A percentile compares a stretch with the other conserved stretches of the same genome.
Conservation (phyloP, 2,797 vertebrate species). For the Nyctalus aviator region DNA sequence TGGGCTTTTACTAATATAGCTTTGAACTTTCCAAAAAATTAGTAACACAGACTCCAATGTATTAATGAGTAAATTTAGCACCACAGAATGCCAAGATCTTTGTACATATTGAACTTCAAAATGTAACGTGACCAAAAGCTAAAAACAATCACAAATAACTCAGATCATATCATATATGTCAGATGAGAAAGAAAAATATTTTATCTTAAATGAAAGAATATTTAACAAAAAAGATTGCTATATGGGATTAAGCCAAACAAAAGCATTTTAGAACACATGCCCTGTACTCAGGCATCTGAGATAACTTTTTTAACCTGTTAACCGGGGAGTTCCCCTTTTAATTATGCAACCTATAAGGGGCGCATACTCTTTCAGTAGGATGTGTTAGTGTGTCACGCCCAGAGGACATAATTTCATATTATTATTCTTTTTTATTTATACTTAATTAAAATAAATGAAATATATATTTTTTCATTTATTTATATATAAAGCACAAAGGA, state of each 20-base stretch:
- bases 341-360: no score
- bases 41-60: neutral
- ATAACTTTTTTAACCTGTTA: conserved; percentile 11
- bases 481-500: no score
- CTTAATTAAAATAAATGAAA: no score
- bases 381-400: no score
- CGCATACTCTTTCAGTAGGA: no score
- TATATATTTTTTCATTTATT: no score
- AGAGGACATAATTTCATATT: no score
- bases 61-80: neutral
- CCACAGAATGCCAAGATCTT: neutral
- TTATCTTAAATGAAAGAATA: conserved; percentile 14
- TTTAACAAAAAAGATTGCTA: conserved; percentile 13
- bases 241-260: neutral
- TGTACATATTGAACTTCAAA: neutral
- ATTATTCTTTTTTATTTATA: no score
- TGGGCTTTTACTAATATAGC: neutral
- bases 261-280: neutral
- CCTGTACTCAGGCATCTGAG: neutral
- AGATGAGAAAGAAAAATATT: neutral
- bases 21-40: neutral
- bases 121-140: conserved; percentile 17
- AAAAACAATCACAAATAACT: conserved; percentile 51
- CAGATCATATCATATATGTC: neutral
- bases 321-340: no score